Percentiles rank a stretch among this genome's conserved stretches.
phyloP scores from a whole-genome alignment of 1,140 invertebrate genomes.

The Plectus sambesii region DNA sequence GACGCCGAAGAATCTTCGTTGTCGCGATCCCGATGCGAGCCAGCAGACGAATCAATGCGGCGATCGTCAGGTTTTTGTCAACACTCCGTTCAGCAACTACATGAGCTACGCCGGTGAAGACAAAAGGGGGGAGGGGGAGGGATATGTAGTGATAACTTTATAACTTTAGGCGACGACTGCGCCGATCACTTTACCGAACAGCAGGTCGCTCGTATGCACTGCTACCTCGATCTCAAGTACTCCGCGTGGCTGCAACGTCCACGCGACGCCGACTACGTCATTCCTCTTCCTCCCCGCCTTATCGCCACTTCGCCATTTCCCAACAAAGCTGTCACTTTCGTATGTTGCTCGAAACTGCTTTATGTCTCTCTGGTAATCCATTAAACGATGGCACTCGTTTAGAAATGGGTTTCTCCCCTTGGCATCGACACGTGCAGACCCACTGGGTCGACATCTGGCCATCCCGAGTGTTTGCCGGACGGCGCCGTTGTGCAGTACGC shows the following conservation, averaged over 20 bases:
- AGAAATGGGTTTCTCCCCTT: conserved; percentile 10
- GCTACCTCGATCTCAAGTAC: conserved; percentile 46
- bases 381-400: conserved; percentile 24
- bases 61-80: conserved; percentile 17
- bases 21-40: conserved; percentile 28
- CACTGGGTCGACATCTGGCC: conserved; percentile 8
- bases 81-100: conserved; percentile 44
- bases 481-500: conserved; percentile 36
- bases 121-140: conserved; percentile 4
- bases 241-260: conserved; percentile 33
- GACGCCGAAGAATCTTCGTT: conserved; percentile 34
- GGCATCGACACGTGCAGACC: conserved; percentile 5
- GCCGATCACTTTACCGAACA: conserved; percentile 42
- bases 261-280: conserved; percentile 35
- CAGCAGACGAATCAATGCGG: conserved; percentile 27
- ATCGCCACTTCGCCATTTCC: background rate
- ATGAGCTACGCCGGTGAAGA: conserved; percentile 46
- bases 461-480: conserved; percentile 22
- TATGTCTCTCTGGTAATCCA: conserved; percentile 35
- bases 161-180: conserved; percentile 39
- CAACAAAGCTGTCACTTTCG: background rate
- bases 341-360: conserved; percentile 17
- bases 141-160: background rate
- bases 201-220: conserved; percentile 47
- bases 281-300: background rate